phyloP scores from a whole-genome alignment of 2,797 vertebrate species.

The Arctocebus calabarensis region DNA sequence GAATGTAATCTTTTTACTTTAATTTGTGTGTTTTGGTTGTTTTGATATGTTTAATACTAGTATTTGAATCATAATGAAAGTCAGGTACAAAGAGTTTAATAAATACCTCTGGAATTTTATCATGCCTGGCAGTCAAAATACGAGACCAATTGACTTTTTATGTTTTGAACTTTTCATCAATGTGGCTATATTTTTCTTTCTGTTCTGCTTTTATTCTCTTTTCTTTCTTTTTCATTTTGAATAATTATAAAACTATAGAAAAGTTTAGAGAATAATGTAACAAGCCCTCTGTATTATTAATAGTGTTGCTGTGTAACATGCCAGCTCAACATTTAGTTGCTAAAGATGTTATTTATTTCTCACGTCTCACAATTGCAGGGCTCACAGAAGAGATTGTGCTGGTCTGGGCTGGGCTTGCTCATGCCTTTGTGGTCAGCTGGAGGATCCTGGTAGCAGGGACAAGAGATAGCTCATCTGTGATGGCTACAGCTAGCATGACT shows the following conservation, averaged over 20 bases:
- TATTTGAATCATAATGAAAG: slow-evolving; percentile 23
- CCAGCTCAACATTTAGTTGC: neutral
- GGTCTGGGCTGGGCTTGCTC: neutral
- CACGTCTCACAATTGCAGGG: neutral
- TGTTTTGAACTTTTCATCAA: slow-evolving; percentile 64
- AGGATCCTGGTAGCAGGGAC: neutral
- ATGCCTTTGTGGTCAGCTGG: neutral
- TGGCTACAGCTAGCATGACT: neutral
- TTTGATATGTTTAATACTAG: slow-evolving; percentile 48
- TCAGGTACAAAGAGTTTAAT: slow-evolving; percentile 25
- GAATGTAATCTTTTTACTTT: slow-evolving; percentile 41
- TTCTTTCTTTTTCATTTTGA: neutral
- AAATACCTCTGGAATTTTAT: slow-evolving; percentile 15
- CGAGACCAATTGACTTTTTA: slow-evolving; percentile 47
- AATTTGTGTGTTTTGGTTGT: slow-evolving; percentile 38
- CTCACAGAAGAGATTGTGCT: neutral
- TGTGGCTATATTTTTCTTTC: slow-evolving; percentile 13
- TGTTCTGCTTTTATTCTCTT: neutral
- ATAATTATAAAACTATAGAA: slow-evolving; percentile 34
- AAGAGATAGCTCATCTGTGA: neutral
- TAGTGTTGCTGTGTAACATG: neutral
- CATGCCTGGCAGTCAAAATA: slow-evolving; percentile 65
- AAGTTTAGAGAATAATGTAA: slow-evolving; percentile 5
- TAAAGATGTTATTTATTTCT: neutral
- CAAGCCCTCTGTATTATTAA: neutral